Base-by-base conservation (phyloP, 1,140 invertebrate species). In the Portunus trituberculatus region DNA sequence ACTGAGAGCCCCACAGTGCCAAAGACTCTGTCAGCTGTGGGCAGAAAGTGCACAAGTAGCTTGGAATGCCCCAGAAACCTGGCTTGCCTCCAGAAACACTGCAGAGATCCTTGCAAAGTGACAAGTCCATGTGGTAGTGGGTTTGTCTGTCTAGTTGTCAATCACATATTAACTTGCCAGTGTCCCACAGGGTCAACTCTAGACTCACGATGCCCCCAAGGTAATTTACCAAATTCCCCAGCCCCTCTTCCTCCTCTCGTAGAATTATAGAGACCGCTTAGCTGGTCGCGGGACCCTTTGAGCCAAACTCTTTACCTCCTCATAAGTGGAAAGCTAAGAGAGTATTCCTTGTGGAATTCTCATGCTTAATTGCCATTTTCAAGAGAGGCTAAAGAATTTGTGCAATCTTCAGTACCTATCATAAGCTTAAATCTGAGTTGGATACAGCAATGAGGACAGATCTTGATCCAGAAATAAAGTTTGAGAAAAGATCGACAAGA, bases 31-130 rank as follows among this genome's bases (percentile, higher is more conserved):
- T 67, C 91, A 20, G 46, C 89, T 0, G 90, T 48, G 3, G 39
- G 67, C 48, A 92, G 92, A 86, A 59, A 29, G 16, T 96, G 95
- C 87, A 96, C 95, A 46, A 96, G 95, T 87, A 96, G 94, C 88
- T 93, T 96, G 39, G 97, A 98, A 96, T 98, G 98, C 96, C 96
- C 96, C 16, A 96, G 97, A 95, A 96, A 97, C 96, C 97, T 97
- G 95, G 97, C 97, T 45, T 98, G 98, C 96, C 96, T 98, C 31
- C 96, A 97, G 46, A 96, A 97, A 95, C 96, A 96, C 20, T 98
- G 98, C 96, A 96, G 97, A 94, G 97, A 97, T 97, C 98, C 98
- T 48, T 98, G 98, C 96, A 96, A 97, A 45, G 96, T 97, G 91
- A 96, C 96, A 52, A 96, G 96, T 59, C 96, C 97, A n/a, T 97